These are phyloP conservation scores for Psylliodes chrysocephalus DNA, from an alignment of 2,888 invertebrate genomes.

Conservation along the genomic window DNA sequence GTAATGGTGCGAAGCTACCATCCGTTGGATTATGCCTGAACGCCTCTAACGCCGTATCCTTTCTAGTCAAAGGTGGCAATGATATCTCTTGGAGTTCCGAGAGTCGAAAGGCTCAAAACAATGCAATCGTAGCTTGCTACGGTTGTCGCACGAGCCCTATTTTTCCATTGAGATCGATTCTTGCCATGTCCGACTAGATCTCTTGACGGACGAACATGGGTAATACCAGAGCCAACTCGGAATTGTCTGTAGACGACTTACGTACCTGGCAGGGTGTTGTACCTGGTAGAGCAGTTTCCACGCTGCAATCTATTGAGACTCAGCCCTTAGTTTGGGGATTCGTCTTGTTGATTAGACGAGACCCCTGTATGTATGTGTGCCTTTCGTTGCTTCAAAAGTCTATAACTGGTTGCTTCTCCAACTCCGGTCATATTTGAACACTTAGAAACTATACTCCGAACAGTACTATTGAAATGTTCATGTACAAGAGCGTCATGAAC, in stretches of 20 bases:
- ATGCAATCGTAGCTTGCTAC: slow-evolving; percentile 50
- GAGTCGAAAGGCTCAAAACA: slow-evolving; percentile 44
- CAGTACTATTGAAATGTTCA: too few relatives aligned
- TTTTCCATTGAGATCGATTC: slow-evolving; percentile 52
- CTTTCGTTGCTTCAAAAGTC: too few relatives aligned
- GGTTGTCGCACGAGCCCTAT: slow-evolving; percentile 61
- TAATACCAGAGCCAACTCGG: slow-evolving; percentile 64
- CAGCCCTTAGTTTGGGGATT: slow-evolving; percentile 61
- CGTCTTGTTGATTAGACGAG: slow-evolving; percentile 45
- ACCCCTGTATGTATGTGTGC: slow-evolving; percentile 31
- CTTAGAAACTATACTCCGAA: too few relatives aligned
- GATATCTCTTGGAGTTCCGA: slow-evolving; percentile 57
- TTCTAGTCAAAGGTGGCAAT: slow-evolving; percentile 67
- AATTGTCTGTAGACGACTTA: slow-evolving; percentile 73
- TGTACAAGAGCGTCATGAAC: too few relatives aligned
- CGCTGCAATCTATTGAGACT: slow-evolving; percentile 73
- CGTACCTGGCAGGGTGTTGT: slow-evolving; percentile 71
- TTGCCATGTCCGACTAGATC: slow-evolving; percentile 39
- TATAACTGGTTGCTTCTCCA: too few relatives aligned
- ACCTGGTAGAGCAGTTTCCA: slow-evolving; percentile 70
- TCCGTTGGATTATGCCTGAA: slow-evolving; percentile 71
- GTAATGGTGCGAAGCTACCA: slow-evolving; percentile 75
- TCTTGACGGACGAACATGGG: slow-evolving; percentile 56
- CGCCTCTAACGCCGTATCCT: slow-evolving; percentile 67
- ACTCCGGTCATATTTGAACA: too few relatives aligned